Evolutionary conservation across 2,797 vertebrate species (phyloP).

Genomic region (Falco biarmicus): DNA sequence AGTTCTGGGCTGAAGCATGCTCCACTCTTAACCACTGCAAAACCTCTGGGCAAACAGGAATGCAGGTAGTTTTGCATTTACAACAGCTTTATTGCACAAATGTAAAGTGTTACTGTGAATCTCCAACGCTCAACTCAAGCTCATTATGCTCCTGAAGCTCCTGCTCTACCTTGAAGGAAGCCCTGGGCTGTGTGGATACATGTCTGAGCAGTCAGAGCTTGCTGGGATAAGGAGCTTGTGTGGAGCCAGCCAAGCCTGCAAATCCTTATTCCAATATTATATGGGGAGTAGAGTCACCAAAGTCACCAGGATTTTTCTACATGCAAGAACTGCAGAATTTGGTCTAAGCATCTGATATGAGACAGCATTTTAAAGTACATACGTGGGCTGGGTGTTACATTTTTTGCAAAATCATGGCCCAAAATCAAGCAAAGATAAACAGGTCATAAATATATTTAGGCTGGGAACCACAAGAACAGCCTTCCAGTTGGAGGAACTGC

Average conservation of each 20-base stretch:
- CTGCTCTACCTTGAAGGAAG: not conserved
- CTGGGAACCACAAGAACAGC: slow-evolving; percentile 32
- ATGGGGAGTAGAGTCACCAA: not conserved
- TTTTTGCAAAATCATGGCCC: slow-evolving; percentile 40
- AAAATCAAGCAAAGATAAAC: slow-evolving; percentile 45
- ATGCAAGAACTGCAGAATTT: not conserved
- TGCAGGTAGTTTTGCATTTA: not conserved
- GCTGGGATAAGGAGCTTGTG: not conserved
- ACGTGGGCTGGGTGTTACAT: slow-evolving; percentile 47
- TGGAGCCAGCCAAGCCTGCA: not conserved
- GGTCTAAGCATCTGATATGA: slow-evolving; percentile 1
- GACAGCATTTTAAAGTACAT: slow-evolving; percentile 30
- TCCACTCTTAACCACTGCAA: rapidly evolving
- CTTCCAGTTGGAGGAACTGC: slow-evolving; percentile 5
- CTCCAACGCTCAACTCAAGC: rapidly evolving
- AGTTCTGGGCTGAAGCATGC: not conserved
- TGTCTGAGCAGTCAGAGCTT: not conserved
- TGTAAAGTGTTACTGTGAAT: not conserved
- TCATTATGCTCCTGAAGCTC: not conserved
- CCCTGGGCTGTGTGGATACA: not conserved
- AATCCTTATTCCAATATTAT: not conserved
- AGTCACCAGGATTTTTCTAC: not conserved
- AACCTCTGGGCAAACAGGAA: not conserved
- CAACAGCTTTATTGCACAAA: not conserved
- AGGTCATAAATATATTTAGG: slow-evolving; percentile 57